A percentile compares a stretch with the other conserved stretches of the same genome.
These are phyloP conservation scores for Yponomeuta sedellus DNA, from an alignment of 2,888 invertebrate genomes.

Conservation along the genomic window DNA sequence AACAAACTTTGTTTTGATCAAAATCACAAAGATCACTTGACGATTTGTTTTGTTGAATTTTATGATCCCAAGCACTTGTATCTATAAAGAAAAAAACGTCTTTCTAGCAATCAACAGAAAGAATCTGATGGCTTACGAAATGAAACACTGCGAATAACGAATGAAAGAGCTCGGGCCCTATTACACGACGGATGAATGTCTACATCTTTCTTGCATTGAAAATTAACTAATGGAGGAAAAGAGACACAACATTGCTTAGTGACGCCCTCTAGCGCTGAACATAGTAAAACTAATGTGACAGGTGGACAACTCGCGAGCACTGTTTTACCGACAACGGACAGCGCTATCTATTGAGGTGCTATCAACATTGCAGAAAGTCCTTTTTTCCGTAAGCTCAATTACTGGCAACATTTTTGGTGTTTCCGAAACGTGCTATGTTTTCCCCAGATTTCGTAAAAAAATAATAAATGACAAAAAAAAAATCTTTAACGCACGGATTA, in stretches of 20 bases:
- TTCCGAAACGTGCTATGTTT: not conserved
- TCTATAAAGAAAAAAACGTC: constrained; percentile 20
- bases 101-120: constrained; percentile 27
- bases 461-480: not conserved
- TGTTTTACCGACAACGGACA: constrained; percentile 9
- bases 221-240: constrained; percentile 26
- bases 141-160: constrained; percentile 61
- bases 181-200: constrained; percentile 22
- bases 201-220: constrained; percentile 26
- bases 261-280: constrained; percentile 7
- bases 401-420: constrained; percentile 1
- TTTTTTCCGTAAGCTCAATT: not conserved
- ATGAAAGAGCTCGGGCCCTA: constrained; percentile 46
- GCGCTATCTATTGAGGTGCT: constrained; percentile 12
- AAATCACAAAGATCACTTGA: constrained; percentile 21
- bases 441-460: not conserved
- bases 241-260: constrained; percentile 23
- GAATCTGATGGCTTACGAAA: constrained; percentile 44
- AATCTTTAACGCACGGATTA: no score
- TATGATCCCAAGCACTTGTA: constrained; percentile 17
- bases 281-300: constrained; percentile 10
- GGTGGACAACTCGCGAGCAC: not conserved
- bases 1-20: constrained; percentile 32
- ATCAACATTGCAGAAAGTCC: not conserved
- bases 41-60: constrained; percentile 9